Percentiles rank a stretch among this genome's conserved stretches.
Evolutionary conservation across 2,888 invertebrate species (phyloP).

Genomic region (Harpalus rubripes): DNA sequence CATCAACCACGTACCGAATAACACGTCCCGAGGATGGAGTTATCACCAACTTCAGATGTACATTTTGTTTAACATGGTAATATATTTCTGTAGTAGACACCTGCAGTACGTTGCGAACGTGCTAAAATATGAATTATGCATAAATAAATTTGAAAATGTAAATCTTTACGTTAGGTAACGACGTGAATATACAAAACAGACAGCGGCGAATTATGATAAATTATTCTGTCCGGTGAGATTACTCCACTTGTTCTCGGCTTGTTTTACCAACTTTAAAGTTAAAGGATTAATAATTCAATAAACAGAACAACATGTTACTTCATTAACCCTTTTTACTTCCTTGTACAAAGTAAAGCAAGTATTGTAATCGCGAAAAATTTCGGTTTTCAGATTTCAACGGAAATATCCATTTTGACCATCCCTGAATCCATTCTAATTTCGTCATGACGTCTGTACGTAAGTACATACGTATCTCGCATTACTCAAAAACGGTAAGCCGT

Average conservation of each 20-base stretch:
- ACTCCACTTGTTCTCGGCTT: conserved; percentile 42
- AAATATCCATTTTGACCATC: too few species aligned
- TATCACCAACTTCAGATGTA: conserved; percentile 56
- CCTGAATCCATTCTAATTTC: too few species aligned
- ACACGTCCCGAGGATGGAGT: conserved; percentile 26
- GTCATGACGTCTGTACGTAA: too few species aligned
- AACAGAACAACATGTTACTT: conserved; percentile 2
- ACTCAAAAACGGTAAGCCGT: too few species aligned
- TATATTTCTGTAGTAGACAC: conserved; percentile 64
- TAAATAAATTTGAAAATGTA: conserved; percentile 64
- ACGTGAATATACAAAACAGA: conserved; percentile 52
- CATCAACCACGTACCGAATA: conserved; percentile 18
- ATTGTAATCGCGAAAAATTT: too few species aligned
- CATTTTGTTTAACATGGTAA: conserved; percentile 66
- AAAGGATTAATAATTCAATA: conserved; percentile 43
- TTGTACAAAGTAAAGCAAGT: too few species aligned
- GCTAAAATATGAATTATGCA: conserved; percentile 66
- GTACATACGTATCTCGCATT: too few species aligned
- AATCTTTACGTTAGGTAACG: conserved; percentile 61
- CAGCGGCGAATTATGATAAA: conserved; percentile 57
- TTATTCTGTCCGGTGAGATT: conserved; percentile 50
- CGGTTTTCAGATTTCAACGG: too few species aligned
- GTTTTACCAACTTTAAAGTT: conserved; percentile 34
- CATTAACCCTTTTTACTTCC: not conserved
- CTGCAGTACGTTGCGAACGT: conserved; percentile 48